A percentile compares a stretch with the other conserved stretches of the same genome.
phyloP scores from a whole-genome alignment of 2,797 vertebrate species.

The Periophthalmus magnuspinnatus region DNA sequence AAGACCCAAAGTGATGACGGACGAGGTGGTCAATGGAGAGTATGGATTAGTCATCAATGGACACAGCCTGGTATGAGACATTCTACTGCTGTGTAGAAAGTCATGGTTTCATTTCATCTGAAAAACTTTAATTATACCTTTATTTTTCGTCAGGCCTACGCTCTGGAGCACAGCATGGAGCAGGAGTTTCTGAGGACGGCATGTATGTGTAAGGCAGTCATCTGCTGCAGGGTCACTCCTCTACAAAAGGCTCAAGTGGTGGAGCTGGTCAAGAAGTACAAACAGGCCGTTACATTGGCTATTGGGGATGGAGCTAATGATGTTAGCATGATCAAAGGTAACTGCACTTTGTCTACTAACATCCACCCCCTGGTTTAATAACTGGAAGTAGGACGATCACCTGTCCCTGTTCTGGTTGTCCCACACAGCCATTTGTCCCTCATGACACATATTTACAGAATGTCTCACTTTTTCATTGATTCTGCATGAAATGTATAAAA shows the following conservation, averaged over 20 bases:
- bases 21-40: slow-evolving; percentile 79
- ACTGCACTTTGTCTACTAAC: neutral
- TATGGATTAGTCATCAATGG: slow-evolving; percentile 92
- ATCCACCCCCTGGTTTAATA: neutral
- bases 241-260: slow-evolving; percentile 86
- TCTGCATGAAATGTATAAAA: no score
- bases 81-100: neutral
- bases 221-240: slow-evolving; percentile 85
- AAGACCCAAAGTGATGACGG: slow-evolving; percentile 59
- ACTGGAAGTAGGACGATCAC: neutral
- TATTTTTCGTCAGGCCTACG: slow-evolving; percentile 68
- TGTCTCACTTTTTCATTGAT: no score
- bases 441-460: no score
- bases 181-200: slow-evolving; percentile 78
- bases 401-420: no score
- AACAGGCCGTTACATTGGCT: slow-evolving; percentile 80
- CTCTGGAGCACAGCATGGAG: slow-evolving; percentile 80
- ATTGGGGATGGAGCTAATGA: slow-evolving; percentile 85
- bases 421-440: no score
- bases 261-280: slow-evolving; percentile 82
- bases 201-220: slow-evolving; percentile 83
- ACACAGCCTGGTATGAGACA: slow-evolving; percentile 86
- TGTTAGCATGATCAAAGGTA: slow-evolving; percentile 87
- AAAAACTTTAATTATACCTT: neutral
- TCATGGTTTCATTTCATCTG: neutral